These are phyloP conservation scores for Phataginus tricuspis DNA, from an alignment of 2,797 vertebrate genomes.

Conservation along the genomic window DNA sequence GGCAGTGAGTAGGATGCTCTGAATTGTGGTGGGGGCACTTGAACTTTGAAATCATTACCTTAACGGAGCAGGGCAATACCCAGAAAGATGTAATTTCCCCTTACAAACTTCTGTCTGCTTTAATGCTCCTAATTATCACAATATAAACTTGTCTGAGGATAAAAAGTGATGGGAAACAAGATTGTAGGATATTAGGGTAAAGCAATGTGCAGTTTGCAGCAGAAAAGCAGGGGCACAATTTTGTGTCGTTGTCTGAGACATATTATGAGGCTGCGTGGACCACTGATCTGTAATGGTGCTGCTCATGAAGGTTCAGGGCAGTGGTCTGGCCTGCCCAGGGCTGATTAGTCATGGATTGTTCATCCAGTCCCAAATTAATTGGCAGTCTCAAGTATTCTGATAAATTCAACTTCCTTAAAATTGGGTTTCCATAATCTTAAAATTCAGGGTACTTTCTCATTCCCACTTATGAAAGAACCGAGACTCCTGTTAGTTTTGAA, in stretches of 20 bases:
- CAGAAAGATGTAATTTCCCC: conserved; percentile 50
- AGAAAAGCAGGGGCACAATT: background rate
- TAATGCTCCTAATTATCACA: conserved; percentile 45
- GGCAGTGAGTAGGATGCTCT: background rate
- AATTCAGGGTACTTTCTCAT: conserved; percentile 7
- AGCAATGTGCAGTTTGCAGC: background rate
- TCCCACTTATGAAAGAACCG: background rate
- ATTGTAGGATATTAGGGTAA: conserved; percentile 42
- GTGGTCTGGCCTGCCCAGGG: background rate
- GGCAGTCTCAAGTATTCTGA: background rate
- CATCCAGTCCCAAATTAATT: background rate
- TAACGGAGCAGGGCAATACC: background rate
- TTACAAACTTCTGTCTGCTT: conserved; percentile 35
- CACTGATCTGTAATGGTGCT: background rate
- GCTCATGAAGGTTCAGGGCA: background rate
- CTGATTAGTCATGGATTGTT: background rate
- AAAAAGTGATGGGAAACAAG: conserved; percentile 52
- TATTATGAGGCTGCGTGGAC: background rate
- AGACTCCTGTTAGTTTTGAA: conserved; percentile 20
- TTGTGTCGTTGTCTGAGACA: background rate
- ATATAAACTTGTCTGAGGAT: conserved; percentile 51
- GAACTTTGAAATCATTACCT: conserved; percentile 43
- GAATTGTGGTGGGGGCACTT: background rate
- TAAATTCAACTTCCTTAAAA: background rate
- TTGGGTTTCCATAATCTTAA: background rate